Evolutionary conservation across 1,140 invertebrate genomes (phyloP).

Genomic region (Oryctes rhinoceros): DNA sequence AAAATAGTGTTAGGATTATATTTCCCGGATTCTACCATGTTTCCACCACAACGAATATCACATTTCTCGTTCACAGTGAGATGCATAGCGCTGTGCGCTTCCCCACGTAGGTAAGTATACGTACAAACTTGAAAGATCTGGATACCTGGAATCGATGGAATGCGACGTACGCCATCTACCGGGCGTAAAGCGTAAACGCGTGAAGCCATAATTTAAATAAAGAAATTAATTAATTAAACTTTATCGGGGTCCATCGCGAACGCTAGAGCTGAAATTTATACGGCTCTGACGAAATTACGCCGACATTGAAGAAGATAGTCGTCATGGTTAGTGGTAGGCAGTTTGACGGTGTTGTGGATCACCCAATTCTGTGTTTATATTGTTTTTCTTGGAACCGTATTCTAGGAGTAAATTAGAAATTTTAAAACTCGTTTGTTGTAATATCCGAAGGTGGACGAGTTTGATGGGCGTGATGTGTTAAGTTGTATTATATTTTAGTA

Average conservation of each 20-base stretch:
- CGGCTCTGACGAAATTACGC: background rate
- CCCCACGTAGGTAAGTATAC: too few species aligned
- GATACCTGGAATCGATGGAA: too few species aligned
- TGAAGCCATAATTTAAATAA: slow-evolving; percentile 1
- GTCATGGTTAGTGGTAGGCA: background rate
- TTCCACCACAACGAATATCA: background rate
- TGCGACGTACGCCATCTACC: background rate
- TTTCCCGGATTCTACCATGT: background rate
- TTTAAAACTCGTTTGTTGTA: too few species aligned
- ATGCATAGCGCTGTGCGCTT: too few species aligned
- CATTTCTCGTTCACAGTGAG: background rate
- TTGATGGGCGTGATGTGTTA: too few species aligned
- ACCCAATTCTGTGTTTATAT: background rate
- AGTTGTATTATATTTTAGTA: too few species aligned
- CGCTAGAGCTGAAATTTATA: background rate
- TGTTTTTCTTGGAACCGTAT: background rate
- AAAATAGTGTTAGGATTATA: background rate
- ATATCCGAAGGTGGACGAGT: too few species aligned
- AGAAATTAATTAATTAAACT: slow-evolving; percentile 16
- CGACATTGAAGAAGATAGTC: background rate
- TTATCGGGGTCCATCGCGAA: background rate
- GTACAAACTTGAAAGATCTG: too few species aligned
- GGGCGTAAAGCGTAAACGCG: background rate
- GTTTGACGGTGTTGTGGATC: background rate
- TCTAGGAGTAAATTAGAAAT: background rate